Base-by-base conservation (phyloP, 2,797 vertebrate species). In the Myotis pilosus region DNA sequence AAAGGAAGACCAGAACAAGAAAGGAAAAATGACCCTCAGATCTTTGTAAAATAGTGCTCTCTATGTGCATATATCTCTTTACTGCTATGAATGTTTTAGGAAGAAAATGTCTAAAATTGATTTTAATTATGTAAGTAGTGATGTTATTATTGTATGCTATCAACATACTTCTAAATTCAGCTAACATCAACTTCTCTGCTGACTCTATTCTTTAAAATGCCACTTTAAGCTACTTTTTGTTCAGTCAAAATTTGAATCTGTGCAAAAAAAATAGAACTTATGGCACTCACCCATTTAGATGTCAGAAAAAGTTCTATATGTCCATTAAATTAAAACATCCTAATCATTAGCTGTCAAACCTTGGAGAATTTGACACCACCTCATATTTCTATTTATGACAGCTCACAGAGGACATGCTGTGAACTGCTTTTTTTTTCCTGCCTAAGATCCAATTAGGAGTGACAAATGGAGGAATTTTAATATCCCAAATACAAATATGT, bases 371-470 rank as follows among this genome's bases (percentile, higher is more conserved):
- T 97, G 94, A 72, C 94, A 96, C 76, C 89, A 81, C 79, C 82
- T 98, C 96, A 93, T 85, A 96, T 96, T 98, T 95, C 80, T 97
- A n/a, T 89, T 97, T 98, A 97, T 97, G 97, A 97, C 92, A 97
- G 88, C 96, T 98, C 95, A 82, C 78, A 82, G 92, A 97, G 92
- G 96, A 86, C 97, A 95, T 92, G 91, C 90, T 97, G 85, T 95
- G 97, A 97, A 96, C 88, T 97, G 87, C 64, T 97, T 97, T 97
- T 97, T 97, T 97, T 97, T 94, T 88, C 95, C 95, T 91, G 82
- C 94, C 96, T 97, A 95, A 92, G 87, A 97, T 95, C 84, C 97
- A 97, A 96, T 97, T 97, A 94, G 85, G 89, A 96, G 82, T 97
- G 88, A 98, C 95, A 98, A 97, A 98, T 94, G 41, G 78, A 96